Evolutionary conservation across 2,113 vertebrate genomes (phyloP), one percentile per base, ranked within the genome.

Genomic region (Pseudolaguvia tuberculata): DNA sequence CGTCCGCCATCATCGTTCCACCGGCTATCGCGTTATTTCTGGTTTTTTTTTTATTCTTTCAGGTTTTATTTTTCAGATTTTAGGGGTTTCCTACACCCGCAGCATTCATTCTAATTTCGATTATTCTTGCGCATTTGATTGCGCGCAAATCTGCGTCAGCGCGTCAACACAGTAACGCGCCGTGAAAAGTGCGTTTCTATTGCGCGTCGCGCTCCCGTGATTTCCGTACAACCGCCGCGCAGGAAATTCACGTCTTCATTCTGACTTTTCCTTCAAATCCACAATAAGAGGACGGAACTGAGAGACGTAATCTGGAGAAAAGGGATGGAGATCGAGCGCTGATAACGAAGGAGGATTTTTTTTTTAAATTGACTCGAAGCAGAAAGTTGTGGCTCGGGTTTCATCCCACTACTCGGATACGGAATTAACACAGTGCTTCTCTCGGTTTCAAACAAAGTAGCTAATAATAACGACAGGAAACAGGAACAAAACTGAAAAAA

Each of bases 231-330:
- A 73, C 80, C 59, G 76, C 69, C 71, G 61, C 73, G 78, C 75
- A 66, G 58, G 80, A 73, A 61, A 75, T 75, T 73, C 47, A n/a
- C 20, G 11, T 58, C 56, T 23, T 58, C 56, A 29, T 4, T 58
- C 13, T 25, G 25, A 8, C 27, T 29, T 45, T 74, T 50, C 70
- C 66, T 73, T 75, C 66, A 68, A 79, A 85, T 76, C 11, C 21
- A 7, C 42, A 83, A 86, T 83, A 85, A 87, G 85, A 80, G 82
- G 79, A 59, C 78, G 79, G 69, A 77, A 72, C 67, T 56, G 47
- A 74, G 31, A 65, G 58, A 56, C 21, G 75, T 70, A n/a, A 63
- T 69, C 68, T 45, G 57, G 70, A 42, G 31, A 39, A 45, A 51
- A 79, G 76, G 78, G 83, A 84, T 82, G 83, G 75, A 62, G 62